These are phyloP conservation scores for Bettongia penicillata DNA, from an alignment of 2,113 vertebrate genomes.

Conservation along the genomic window DNA sequence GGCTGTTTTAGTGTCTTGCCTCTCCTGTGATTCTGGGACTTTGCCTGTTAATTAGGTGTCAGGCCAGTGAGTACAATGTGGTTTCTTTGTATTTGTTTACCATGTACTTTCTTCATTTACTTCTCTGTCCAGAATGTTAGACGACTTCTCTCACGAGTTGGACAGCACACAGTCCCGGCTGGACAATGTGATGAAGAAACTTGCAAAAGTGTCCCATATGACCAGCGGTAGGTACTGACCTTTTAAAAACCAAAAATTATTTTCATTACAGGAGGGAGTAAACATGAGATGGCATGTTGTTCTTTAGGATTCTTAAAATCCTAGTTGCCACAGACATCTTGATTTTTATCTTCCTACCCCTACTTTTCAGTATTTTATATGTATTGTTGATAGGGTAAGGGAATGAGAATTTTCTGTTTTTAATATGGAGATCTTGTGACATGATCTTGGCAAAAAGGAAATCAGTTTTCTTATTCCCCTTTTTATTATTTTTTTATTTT, in stretches of 20 bases:
- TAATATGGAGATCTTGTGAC: background rate
- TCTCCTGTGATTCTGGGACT: background rate
- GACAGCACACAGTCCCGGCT: constrained; percentile 95
- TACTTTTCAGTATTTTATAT: background rate
- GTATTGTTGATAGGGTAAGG: background rate
- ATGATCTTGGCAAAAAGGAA: background rate
- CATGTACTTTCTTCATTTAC: background rate
- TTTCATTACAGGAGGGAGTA: background rate
- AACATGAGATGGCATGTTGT: background rate
- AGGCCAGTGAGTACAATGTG: rapidly evolving
- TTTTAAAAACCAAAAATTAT: background rate
- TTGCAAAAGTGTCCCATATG: constrained; percentile 99
- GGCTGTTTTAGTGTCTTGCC: background rate
- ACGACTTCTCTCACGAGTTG: constrained; percentile 96
- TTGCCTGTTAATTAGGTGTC: rapidly evolving
- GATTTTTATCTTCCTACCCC: background rate
- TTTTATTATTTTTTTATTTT: background rate
- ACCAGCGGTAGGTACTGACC: constrained; percentile 91
- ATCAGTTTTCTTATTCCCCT: background rate
- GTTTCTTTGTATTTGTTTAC: background rate
- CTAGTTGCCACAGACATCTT: background rate
- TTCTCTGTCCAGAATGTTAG: constrained; percentile 91
- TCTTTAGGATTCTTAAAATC: background rate
- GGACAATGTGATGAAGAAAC: constrained; percentile 98
- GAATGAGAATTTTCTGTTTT: background rate